Conservation (phyloP, 2,888 invertebrate genomes). For the Corbicula japonica region DNA sequence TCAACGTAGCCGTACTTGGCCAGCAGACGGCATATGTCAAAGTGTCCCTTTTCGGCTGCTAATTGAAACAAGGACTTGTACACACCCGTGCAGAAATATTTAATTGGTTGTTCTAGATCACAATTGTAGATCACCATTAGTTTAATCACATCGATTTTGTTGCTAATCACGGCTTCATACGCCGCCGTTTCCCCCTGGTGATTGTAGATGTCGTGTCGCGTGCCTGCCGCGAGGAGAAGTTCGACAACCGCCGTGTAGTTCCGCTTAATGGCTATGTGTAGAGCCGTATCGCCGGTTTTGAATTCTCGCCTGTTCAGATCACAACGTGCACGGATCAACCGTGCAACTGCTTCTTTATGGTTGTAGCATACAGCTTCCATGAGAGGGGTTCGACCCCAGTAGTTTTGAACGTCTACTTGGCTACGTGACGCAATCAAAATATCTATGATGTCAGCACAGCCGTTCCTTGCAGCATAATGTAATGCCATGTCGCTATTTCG, state of each 20-base stretch:
- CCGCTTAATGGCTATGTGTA: constrained; percentile 85
- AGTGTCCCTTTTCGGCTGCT: constrained; percentile 84
- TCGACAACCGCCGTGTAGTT: constrained; percentile 85
- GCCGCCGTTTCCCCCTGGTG: constrained; percentile 86
- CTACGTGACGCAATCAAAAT: constrained; percentile 84
- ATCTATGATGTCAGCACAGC: constrained; percentile 84
- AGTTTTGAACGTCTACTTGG: constrained; percentile 85
- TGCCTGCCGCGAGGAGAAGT: constrained; percentile 83
- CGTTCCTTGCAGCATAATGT: constrained; percentile 85
- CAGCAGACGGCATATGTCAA: constrained; percentile 83
- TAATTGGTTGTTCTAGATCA: constrained; percentile 85
- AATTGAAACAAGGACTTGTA: constrained; percentile 84
- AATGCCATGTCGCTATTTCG: constrained; percentile 86
- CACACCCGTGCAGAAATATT: constrained; percentile 84
- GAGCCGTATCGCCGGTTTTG: constrained; percentile 85
- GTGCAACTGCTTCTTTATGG: constrained; percentile 84
- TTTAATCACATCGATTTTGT: constrained; percentile 84
- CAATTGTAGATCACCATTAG: constrained; percentile 85
- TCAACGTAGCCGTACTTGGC: constrained; percentile 83
- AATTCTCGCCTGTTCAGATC: constrained; percentile 85
- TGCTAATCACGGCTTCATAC: constrained; percentile 84
- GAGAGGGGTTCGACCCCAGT: constrained; percentile 86
- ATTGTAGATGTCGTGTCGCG: constrained; percentile 85
- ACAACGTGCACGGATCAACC: constrained; percentile 82
- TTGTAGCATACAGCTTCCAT: constrained; percentile 86